Base-by-base conservation (phyloP, 2,113 vertebrate genomes). In the Cyphomyrus plagiostoma region DNA sequence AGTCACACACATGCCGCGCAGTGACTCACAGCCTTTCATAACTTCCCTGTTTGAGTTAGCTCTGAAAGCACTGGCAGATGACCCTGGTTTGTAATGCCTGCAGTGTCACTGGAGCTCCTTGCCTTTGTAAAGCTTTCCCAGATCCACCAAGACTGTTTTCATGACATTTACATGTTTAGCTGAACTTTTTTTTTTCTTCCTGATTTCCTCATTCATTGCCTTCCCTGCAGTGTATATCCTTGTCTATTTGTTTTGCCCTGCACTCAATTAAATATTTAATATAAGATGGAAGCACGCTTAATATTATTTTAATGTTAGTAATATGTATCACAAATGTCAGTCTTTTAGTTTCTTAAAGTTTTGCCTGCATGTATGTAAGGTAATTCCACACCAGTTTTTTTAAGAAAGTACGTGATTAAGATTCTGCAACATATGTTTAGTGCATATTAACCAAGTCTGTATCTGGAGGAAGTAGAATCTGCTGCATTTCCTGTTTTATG, bases 401-500 rank as follows among this genome's bases (percentile, higher is more conserved):
- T 80, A 80, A 42, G 74, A 19, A 39, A 15, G 39, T 35, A 42
- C 42, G 13, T 15, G 6, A 42, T 39, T 42, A 39, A 39, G 13
- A 35, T 80, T 80, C 30, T 80, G 74, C 35, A 39, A 77, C 13
- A 19, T 4, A 77, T 30, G 35, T 80, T 80, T 80, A 39, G 74
- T 80, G 35, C 30, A 42, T 80, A 35, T 80, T 80, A 80, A 80
- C 11, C 1, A 80, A 42, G 74, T 17, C 30, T 77, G 70, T 77
- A 30, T 35, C 5, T 42, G 74, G 74, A 80, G 74, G 74, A 80
- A 80, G 35, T 80, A 19, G 35, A 80, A 80, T 80, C 35, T 80
- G 74, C 74, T 80, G 35, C 74, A 80, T 80, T 80, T 80, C 74
- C 74, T 77, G 74, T 80, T 80, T 80, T 35, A 80, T 80, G 74